Base-by-base conservation (phyloP, 1,140 invertebrate genomes). In the Microplitis demolitor region DNA sequence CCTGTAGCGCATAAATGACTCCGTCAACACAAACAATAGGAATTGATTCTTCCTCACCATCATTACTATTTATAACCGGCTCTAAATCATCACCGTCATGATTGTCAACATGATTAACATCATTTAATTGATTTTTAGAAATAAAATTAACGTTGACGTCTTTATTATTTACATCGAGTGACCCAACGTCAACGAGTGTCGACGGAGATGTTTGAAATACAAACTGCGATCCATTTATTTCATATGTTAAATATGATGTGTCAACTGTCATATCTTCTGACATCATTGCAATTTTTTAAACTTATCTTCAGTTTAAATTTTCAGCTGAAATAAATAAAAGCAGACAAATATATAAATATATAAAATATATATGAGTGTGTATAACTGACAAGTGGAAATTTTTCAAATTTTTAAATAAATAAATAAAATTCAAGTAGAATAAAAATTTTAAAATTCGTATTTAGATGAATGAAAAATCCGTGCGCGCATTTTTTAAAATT, bases 161-260 rank as follows among this genome's bases (percentile, higher is more conserved):
- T 24, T 24, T 24, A 24, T 24, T 24, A 24, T 24, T 24, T 24
- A 24, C 24, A 24, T 24, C 39, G 0, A 45, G 5, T 6, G 6
- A 6, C 11, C 39, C 39, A 11, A 45, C 39, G 6, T 45, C 39
- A 3, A 45, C 39, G 6, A 45, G 39, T 2, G 70, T 75, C 63
- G 74, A 69, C 50, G 77, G 4, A 13, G 78, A 24, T 24, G 24
- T 66, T 75, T 81, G 77, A 1, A 81, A 64, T 60, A 82, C 76
- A 56, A 79, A 80, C 69, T 78, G 78, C n/a, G 78, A 77, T n/a
- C 80, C 82, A 71, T 83, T 80, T 75, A 83, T 78, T 67, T 82
- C 80, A 69, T 75, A 83, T 64, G 76, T 80, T 67, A 80, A 58
- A 62, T 80, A 83, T 3, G 80, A 78, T 33, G 70, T 56, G 60